Percentiles rank a stretch among this genome's conserved stretches.
Evolutionary conservation across 37 sponge, comb jelly and placozoan species (phyloP).

Genomic region (Dysidea cf. avara): DNA sequence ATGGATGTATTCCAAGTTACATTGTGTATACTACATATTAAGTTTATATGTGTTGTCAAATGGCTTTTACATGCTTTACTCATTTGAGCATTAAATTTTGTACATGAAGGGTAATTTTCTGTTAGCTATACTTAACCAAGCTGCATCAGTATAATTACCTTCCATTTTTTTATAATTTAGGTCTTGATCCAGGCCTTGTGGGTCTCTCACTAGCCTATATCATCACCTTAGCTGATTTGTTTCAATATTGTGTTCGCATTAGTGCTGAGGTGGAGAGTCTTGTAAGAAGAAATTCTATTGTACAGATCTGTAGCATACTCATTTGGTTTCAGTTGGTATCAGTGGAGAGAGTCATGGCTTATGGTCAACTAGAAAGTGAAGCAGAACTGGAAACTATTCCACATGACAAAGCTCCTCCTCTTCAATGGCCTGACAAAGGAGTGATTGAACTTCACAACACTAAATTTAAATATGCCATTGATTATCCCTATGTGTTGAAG

Average conservation of each 20-base stretch:
- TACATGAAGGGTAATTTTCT: too few relatives aligned
- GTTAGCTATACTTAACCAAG: too few relatives aligned
- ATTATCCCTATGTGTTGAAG: slow-evolving; percentile 62
- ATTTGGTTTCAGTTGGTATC: slow-evolving; percentile 66
- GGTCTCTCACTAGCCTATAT: slow-evolving; percentile 71
- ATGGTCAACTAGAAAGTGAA: slow-evolving; percentile 49
- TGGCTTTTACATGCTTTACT: too few relatives aligned
- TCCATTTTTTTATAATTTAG: too few relatives aligned
- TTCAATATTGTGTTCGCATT: slow-evolving; percentile 70
- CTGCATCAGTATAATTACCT: too few relatives aligned
- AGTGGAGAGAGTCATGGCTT: slow-evolving; percentile 69
- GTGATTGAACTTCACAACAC: slow-evolving; percentile 35
- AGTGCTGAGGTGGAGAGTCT: slow-evolving; percentile 83
- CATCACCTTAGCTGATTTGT: slow-evolving; percentile 63
- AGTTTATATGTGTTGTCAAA: too few relatives aligned
- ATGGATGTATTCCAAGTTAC: too few relatives aligned
- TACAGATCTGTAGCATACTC: neutral
- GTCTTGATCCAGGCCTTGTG: slow-evolving; percentile 46
- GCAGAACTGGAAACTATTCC: slow-evolving; percentile 39
- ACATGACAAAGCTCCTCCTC: slow-evolving; percentile 30
- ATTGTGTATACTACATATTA: too few relatives aligned
- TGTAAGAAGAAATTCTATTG: slow-evolving; percentile 28
- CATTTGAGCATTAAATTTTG: too few relatives aligned
- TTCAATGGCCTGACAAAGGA: slow-evolving; percentile 69
- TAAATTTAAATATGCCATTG: slow-evolving; percentile 31